phyloP scores from a whole-genome alignment of 2,113 vertebrate species.

The Otolemur garnettii region DNA sequence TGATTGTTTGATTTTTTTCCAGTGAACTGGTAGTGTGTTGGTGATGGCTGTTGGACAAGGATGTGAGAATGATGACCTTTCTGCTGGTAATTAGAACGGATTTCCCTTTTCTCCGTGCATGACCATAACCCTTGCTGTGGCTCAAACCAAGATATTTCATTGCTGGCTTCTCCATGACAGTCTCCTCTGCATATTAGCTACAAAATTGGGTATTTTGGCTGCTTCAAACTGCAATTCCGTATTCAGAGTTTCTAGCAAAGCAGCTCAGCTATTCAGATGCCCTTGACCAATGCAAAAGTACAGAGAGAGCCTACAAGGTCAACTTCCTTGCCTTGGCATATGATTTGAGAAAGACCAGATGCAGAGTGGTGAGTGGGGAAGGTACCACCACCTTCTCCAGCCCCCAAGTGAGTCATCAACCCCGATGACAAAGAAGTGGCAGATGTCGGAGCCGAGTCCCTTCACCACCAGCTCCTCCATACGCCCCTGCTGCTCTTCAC shows the following conservation, averaged over 20 bases:
- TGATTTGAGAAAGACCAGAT: not conserved
- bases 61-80: constrained; percentile 42
- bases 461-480: not conserved
- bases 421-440: not conserved
- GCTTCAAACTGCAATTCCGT: constrained; percentile 9
- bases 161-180: not conserved
- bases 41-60: not conserved
- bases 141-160: constrained; percentile 4
- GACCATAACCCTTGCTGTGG: not conserved
- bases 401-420: not conserved
- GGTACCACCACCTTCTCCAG: not conserved
- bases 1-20: not conserved
- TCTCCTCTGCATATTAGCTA: not conserved
- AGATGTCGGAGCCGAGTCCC: not conserved
- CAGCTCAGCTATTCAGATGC: not conserved
- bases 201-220: not conserved
- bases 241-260: constrained; percentile 1
- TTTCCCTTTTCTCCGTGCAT: constrained; percentile 26
- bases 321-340: not conserved
- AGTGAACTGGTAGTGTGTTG: not conserved
- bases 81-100: constrained; percentile 40
- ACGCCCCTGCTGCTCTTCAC: not conserved
- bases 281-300: not conserved
- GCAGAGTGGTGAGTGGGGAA: not conserved
- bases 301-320: not conserved